phyloP scores from a whole-genome alignment of 2,113 vertebrate species.

The Elephantulus edwardii region DNA sequence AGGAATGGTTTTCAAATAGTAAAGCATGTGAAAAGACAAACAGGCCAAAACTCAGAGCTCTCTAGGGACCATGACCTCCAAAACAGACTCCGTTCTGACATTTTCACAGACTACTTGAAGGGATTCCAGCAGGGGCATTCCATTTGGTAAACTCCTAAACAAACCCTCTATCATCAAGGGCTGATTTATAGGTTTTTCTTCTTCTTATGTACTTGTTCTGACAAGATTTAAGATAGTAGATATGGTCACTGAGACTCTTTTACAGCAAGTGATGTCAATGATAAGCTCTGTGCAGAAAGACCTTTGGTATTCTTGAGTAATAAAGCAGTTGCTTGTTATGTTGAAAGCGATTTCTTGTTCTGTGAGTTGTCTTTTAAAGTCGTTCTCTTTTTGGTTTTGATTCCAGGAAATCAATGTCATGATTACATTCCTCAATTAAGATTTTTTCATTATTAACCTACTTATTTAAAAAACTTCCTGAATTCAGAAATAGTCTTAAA shows the following conservation, averaged over 20 bases:
- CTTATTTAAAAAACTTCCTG: constrained; percentile 57
- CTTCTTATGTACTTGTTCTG: constrained; percentile 79
- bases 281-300: constrained; percentile 66
- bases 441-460: constrained; percentile 55
- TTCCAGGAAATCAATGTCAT: constrained; percentile 68
- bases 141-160: constrained; percentile 85
- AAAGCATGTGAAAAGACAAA: constrained; percentile 89
- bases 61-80: constrained; percentile 85
- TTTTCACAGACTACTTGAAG: constrained; percentile 87
- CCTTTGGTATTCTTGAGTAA: constrained; percentile 70
- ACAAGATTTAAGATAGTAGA: constrained; percentile 79
- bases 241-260: constrained; percentile 69
- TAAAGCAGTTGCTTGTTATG: constrained; percentile 77
- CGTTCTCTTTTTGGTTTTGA: constrained; percentile 62
- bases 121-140: constrained; percentile 84
- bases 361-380: constrained; percentile 65
- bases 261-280: constrained; percentile 74
- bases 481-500: not conserved
- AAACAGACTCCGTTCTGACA: constrained; percentile 86
- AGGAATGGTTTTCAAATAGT: constrained; percentile 87
- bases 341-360: constrained; percentile 72
- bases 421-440: constrained; percentile 61
- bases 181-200: constrained; percentile 78
- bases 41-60: constrained; percentile 85
- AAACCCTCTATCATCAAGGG: constrained; percentile 78